Percentiles rank a stretch among this genome's conserved stretches.
Evolutionary conservation across 2,113 vertebrate species (phyloP).

Genomic region (Uria aalge): DNA sequence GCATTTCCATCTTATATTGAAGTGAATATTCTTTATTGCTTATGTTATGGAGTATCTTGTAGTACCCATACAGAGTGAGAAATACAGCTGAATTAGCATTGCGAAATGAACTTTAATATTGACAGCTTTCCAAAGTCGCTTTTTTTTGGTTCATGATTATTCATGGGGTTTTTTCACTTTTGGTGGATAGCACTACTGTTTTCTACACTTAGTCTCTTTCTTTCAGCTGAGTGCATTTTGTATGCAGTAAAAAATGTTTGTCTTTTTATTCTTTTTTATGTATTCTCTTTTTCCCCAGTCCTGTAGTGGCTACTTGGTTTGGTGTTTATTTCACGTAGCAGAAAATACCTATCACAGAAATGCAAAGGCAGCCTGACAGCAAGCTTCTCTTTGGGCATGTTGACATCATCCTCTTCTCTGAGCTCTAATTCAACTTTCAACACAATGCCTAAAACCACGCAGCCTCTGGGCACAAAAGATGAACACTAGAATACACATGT

Average conservation of each 20-base stretch:
- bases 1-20: background rate
- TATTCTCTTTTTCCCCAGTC: background rate
- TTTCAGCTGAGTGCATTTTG: background rate
- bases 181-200: background rate
- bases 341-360: constrained; percentile 42
- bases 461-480: constrained; percentile 45
- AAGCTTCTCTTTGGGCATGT: constrained; percentile 5
- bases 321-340: constrained; percentile 5
- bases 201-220: background rate
- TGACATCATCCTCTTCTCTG: constrained; percentile 58
- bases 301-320: background rate
- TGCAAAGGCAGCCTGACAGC: constrained; percentile 9
- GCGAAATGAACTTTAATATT: background rate
- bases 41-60: background rate
- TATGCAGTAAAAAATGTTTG: background rate
- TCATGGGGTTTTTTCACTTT: background rate
- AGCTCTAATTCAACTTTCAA: constrained; percentile 50
- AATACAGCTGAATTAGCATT: background rate
- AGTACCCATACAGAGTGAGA: background rate
- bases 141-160: background rate
- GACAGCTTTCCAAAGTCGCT: background rate
- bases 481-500: constrained; percentile 28
- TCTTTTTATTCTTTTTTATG: background rate
- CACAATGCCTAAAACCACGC: constrained; percentile 30
- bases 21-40: background rate